These are phyloP conservation scores for Nansenia antarctica DNA, from an alignment of 2,113 vertebrate genomes.

Conservation along the genomic window DNA sequence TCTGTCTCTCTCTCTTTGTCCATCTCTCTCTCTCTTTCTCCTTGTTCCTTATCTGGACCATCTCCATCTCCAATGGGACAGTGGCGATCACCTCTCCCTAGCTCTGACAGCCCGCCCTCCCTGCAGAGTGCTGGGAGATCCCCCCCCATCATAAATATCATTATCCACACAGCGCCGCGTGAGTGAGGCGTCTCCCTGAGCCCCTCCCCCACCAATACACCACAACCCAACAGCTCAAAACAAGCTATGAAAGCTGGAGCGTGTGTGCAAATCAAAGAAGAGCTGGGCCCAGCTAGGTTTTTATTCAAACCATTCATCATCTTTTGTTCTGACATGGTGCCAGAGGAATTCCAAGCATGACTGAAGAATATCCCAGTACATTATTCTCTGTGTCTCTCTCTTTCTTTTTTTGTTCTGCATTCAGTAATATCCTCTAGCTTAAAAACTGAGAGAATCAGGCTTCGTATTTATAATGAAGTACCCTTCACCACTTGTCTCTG, in stretches of 20 bases:
- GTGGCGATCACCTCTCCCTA: conserved; percentile 17
- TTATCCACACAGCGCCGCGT: conserved; percentile 21
- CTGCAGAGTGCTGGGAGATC: not conserved
- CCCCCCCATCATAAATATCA: conserved; percentile 35
- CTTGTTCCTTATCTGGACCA: not conserved
- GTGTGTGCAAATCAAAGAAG: conserved; percentile 26
- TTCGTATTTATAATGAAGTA: too few relatives aligned
- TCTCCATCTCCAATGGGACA: not conserved
- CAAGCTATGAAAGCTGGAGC: conserved; percentile 18
- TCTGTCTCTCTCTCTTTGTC: not conserved
- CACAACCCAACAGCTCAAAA: conserved; percentile 22
- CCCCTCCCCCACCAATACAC: not conserved
- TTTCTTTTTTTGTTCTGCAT: not conserved
- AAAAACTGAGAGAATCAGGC: too few relatives aligned
- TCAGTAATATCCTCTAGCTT: not conserved
- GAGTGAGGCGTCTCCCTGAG: not conserved
- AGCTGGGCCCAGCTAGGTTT: conserved; percentile 3
- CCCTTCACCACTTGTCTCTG: too few relatives aligned
- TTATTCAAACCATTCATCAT: conserved; percentile 30
- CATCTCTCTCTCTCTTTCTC: not conserved
- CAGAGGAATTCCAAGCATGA: not conserved
- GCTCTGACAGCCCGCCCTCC: conserved; percentile 21
- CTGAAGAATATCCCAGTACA: conserved; percentile 7
- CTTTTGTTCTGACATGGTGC: conserved; percentile 11
- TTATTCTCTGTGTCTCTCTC: conserved; percentile 10